phyloP scores from a whole-genome alignment of 2,113 vertebrate species.

The Panurus biarmicus region DNA sequence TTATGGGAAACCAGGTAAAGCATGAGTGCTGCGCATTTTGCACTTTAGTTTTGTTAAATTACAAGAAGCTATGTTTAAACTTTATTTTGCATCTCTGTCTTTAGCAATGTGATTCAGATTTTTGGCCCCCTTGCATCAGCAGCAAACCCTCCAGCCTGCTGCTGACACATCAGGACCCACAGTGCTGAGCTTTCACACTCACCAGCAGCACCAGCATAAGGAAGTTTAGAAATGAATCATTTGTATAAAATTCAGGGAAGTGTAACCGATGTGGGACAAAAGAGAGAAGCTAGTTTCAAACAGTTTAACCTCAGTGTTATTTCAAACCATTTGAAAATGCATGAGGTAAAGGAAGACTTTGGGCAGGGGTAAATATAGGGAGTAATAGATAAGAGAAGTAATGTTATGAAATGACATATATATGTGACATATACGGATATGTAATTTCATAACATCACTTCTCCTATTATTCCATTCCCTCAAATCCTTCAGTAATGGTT shows the following conservation, averaged over 20 bases:
- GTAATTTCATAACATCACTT: background rate
- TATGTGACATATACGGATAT: background rate
- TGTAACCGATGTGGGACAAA: background rate
- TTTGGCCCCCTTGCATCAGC: background rate
- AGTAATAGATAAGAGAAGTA: background rate
- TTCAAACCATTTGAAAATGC: background rate
- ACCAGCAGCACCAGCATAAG: background rate
- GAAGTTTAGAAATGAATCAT: background rate
- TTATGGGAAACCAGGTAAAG: background rate
- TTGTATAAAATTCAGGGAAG: background rate
- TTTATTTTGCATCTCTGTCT: background rate
- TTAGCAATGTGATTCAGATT: background rate
- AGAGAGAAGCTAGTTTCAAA: background rate
- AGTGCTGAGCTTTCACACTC: background rate
- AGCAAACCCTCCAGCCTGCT: background rate
- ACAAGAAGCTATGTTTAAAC: background rate
- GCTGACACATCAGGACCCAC: background rate
- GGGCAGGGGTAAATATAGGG: background rate
- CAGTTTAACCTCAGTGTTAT: background rate
- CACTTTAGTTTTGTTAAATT: background rate
- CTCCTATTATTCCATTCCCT: background rate
- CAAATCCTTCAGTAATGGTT: background rate
- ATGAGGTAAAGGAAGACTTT: background rate
- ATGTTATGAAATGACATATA: background rate
- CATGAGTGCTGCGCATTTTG: accelerated